These are phyloP conservation scores for Epizoanthus stellaris DNA, from an alignment of 92 coral and sea anemone genomes.

Conservation along the genomic window DNA sequence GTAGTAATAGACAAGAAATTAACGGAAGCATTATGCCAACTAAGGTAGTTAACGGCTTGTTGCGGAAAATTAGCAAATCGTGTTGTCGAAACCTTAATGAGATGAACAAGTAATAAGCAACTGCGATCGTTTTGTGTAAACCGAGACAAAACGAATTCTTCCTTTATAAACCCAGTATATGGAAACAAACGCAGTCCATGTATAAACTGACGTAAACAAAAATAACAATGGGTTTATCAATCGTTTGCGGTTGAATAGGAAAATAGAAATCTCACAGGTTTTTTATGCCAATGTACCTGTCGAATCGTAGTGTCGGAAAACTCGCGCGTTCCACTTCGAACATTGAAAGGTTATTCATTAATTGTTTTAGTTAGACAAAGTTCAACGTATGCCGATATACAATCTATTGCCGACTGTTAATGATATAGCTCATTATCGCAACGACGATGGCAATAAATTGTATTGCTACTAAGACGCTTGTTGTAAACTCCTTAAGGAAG, in stretches of 20 bases:
- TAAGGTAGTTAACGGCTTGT: constrained; percentile 38
- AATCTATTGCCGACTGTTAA: not conserved
- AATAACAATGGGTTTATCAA: not conserved
- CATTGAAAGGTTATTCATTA: not conserved
- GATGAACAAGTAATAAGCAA: constrained; percentile 32
- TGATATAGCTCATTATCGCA: not conserved
- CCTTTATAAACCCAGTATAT: not conserved
- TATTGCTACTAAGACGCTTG: not conserved
- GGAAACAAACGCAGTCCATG: not conserved
- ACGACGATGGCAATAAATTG: not conserved
- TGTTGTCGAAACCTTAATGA: constrained; percentile 27
- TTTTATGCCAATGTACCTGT: not conserved
- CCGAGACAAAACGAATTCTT: not conserved
- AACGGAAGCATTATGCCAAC: constrained; percentile 20
- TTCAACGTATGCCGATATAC: not conserved
- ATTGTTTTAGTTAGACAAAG: not conserved
- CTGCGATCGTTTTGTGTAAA: constrained; percentile 22
- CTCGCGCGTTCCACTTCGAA: not conserved
- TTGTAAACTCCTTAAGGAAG: constrained; percentile 7
- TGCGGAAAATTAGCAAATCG: constrained; percentile 18
- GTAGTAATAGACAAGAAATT: constrained; percentile 10
- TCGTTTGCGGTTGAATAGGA: not conserved
- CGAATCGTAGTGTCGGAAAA: constrained; percentile 5
- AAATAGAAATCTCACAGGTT: not conserved
- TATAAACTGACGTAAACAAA: not conserved